Percentiles rank a stretch among this genome's conserved stretches.
Evolutionary conservation across 2,797 vertebrate species (phyloP).

Genomic region (Rhabdophis nuchalis): DNA sequence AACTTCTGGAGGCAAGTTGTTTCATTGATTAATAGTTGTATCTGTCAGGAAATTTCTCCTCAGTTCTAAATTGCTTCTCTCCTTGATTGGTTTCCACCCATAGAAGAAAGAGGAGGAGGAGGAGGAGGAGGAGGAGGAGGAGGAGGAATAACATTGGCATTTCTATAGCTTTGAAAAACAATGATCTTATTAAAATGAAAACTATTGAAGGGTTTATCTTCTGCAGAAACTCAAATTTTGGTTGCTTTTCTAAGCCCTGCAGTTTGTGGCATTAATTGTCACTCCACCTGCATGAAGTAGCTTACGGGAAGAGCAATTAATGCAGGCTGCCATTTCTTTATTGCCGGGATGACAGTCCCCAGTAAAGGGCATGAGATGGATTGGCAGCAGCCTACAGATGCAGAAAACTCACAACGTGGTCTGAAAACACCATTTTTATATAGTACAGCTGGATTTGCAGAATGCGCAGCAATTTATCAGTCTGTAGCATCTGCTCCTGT

Average conservation of each 20-base stretch:
- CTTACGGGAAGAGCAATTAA: constrained; percentile 59
- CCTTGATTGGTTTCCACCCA: no score
- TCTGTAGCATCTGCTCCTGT: constrained; percentile 61
- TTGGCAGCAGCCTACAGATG: constrained; percentile 55
- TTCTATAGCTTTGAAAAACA: background rate
- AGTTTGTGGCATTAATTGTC: constrained; percentile 5
- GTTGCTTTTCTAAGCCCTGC: background rate
- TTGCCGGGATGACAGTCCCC: constrained; percentile 66
- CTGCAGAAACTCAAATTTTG: background rate
- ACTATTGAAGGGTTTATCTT: background rate
- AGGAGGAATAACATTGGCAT: no score
- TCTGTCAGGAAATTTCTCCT: no score
- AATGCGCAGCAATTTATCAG: constrained; percentile 65
- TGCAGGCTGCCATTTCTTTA: constrained; percentile 67
- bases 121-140: accelerated
- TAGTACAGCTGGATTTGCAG: constrained; percentile 63
- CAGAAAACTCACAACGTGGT: constrained; percentile 59
- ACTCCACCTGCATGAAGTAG: constrained; percentile 30
- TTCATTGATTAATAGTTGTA: no score
- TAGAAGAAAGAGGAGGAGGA: no score
- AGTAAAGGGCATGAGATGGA: constrained; percentile 57
- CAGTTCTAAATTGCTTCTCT: no score
- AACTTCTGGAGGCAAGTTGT: no score
- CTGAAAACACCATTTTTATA: constrained; percentile 58
- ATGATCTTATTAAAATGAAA: background rate